Conservation (phyloP, 1,140 invertebrate species). For the Temnothorax curvispinosus region DNA sequence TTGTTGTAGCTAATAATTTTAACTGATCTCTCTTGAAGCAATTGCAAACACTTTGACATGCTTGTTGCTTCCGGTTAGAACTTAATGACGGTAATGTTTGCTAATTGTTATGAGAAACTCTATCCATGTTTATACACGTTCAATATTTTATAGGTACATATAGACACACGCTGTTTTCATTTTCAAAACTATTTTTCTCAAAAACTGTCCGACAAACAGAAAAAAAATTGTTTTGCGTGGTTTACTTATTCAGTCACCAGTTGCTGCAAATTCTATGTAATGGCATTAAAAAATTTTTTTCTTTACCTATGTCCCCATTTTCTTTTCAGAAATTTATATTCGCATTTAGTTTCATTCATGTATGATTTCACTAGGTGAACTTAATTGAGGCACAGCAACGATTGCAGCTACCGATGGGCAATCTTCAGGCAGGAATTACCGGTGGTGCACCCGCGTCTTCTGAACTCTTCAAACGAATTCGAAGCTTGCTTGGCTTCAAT, state of each 20-base stretch:
- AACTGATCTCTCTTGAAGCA: background rate
- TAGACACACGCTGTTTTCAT: background rate
- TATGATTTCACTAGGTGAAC: conserved; percentile 72
- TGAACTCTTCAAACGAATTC: conserved; percentile 89
- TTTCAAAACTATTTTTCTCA: background rate
- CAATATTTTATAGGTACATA: background rate
- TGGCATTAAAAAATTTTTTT: background rate
- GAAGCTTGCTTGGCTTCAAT: conserved; percentile 84
- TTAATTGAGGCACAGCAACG: conserved; percentile 83
- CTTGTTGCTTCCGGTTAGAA: background rate
- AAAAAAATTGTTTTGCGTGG: background rate
- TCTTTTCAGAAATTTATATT: background rate
- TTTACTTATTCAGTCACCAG: background rate
- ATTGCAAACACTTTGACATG: background rate
- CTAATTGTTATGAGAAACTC: conserved; percentile 11
- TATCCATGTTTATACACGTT: background rate
- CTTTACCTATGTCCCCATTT: background rate
- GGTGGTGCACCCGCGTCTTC: conserved; percentile 93
- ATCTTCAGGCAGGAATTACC: conserved; percentile 88
- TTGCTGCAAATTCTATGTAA: background rate
- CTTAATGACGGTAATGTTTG: background rate
- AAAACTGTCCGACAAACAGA: background rate
- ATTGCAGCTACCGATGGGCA: conserved; percentile 84
- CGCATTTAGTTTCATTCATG: background rate
- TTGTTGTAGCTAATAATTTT: background rate